A percentile compares a stretch with the other conserved stretches of the same genome.
Evolutionary conservation across 2,797 vertebrate species (phyloP).

Genomic region (Pipistrellus pipistrellus): DNA sequence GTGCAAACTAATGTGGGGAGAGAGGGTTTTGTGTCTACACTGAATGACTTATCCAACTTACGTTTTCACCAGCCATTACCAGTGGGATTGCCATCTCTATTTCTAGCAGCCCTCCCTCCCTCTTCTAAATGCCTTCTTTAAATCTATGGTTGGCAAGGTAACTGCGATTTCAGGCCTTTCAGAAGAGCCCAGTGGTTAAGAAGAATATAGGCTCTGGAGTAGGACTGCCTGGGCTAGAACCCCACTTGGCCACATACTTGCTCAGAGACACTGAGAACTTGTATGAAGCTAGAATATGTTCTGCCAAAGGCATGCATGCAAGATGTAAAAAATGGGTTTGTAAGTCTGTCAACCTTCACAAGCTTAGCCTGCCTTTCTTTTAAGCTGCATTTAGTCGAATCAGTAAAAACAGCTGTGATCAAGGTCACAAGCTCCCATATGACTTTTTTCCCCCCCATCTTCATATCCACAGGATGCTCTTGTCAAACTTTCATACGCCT

Average conservation of each 20-base stretch:
- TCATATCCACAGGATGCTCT: not conserved
- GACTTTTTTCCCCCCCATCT: not conserved
- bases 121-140: not conserved
- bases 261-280: not conserved
- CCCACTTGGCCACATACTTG: rapidly evolving
- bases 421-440: not conserved
- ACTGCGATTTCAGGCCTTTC: not conserved
- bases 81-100: too few species aligned
- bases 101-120: not conserved
- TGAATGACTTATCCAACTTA: not conserved
- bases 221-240: too few species aligned
- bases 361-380: not conserved
- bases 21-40: rapidly evolving
- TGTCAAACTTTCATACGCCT: not conserved
- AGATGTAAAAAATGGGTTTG: not conserved
- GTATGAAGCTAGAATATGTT: not conserved
- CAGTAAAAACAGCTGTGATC: not conserved
- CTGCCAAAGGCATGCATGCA: not conserved
- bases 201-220: not conserved
- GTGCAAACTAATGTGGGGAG: not conserved
- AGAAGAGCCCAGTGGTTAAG: not conserved
- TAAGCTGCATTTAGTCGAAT: not conserved
- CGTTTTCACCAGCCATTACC: not conserved
- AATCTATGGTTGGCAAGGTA: not conserved
- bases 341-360: not conserved